phyloP scores from a whole-genome alignment of 2,888 invertebrate genomes.

The Geotrupes spiniger region DNA sequence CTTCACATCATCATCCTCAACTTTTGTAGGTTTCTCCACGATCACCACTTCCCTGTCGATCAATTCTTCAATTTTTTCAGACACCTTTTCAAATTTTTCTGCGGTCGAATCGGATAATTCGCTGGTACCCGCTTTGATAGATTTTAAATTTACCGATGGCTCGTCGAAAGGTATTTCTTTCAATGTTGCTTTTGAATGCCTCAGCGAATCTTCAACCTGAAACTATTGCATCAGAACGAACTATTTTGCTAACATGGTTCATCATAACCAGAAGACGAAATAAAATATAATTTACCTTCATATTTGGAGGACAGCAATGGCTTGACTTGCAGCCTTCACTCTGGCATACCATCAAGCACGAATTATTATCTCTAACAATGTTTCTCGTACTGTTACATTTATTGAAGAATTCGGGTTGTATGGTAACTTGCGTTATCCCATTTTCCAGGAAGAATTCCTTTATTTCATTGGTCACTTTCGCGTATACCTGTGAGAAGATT shows the following conservation, averaged over 20 bases:
- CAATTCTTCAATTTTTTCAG: conserved; percentile 10
- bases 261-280: not conserved
- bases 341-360: conserved; percentile 50
- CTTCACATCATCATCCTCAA: too few species aligned
- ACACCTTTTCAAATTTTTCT: conserved; percentile 5
- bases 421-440: conserved; percentile 79
- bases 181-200: not conserved
- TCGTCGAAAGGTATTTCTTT: not conserved
- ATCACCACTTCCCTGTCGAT: conserved; percentile 9
- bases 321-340: conserved; percentile 46
- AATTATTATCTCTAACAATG: conserved; percentile 34
- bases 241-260: not conserved
- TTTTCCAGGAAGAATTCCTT: conserved; percentile 74
- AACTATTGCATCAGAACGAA: not conserved
- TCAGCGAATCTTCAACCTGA: not conserved
- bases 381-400: conserved; percentile 35
- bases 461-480: conserved; percentile 59
- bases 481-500: conserved; percentile 52
- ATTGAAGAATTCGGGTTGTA: conserved; percentile 78
- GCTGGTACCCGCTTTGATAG: not conserved
- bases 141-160: not conserved
- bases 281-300: conserved; percentile 5
- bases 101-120: not conserved
- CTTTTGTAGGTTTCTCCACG: too few species aligned
- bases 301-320: conserved; percentile 46